A percentile compares a stretch with the other conserved stretches of the same genome.
Evolutionary conservation across 2,888 invertebrate genomes (phyloP).

Genomic region (Brachylomia viminalis): DNA sequence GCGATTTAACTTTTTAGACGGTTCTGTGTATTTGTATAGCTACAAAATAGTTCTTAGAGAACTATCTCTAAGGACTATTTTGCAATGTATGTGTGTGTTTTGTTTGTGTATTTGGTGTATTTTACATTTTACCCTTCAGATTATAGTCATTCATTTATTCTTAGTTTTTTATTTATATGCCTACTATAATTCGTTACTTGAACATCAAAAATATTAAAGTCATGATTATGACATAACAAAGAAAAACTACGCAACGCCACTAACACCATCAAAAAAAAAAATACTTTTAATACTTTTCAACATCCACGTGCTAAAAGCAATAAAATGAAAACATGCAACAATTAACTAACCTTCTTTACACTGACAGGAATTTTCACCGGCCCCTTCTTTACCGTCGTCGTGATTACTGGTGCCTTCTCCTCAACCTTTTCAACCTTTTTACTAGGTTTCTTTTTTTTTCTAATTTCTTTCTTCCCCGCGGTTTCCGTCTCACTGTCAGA

Average conservation of each 20-base stretch:
- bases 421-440: conserved; percentile 67
- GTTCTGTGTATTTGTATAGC: no score
- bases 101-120: no score
- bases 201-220: not conserved
- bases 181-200: not conserved
- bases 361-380: conserved; percentile 76
- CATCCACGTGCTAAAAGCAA: not conserved
- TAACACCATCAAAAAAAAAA: not conserved
- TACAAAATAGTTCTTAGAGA: no score
- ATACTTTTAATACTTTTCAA: conserved; percentile 7
- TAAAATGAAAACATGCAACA: not conserved
- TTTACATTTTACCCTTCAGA: no score
- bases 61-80: no score
- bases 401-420: conserved; percentile 76
- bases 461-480: conserved; percentile 73
- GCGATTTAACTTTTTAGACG: no score
- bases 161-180: no score
- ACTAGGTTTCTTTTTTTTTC: conserved; percentile 65
- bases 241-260: no score
- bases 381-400: conserved; percentile 62
- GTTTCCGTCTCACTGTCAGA: conserved; percentile 77
- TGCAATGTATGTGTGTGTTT: no score
- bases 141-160: no score
- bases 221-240: not conserved
- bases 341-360: conserved; percentile 80